Conservation (phyloP, 2,797 vertebrate species). For the Aulostomus chinensis region DNA sequence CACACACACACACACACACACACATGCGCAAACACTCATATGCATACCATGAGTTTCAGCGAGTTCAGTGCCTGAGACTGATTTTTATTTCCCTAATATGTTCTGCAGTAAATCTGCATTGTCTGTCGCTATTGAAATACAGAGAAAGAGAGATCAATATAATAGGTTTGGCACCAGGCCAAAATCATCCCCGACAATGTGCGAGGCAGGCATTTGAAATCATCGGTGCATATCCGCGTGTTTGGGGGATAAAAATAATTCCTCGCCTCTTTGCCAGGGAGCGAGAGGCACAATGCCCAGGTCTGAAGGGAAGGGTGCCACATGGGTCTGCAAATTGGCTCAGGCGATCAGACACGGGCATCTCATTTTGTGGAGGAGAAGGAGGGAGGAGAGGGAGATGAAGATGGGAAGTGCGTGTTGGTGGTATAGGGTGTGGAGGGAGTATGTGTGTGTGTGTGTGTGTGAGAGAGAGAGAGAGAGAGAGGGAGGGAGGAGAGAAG, state of each 20-base stretch:
- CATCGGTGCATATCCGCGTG: conserved; percentile 81
- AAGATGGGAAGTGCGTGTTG: conserved; percentile 55
- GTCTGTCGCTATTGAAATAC: conserved; percentile 82
- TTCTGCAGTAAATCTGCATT: conserved; percentile 83
- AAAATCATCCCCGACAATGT: conserved; percentile 82
- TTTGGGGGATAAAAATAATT: conserved; percentile 85
- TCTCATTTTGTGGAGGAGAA: conserved; percentile 81
- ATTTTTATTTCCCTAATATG: conserved; percentile 83
- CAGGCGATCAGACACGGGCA: conserved; percentile 82
- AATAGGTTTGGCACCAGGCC: conserved; percentile 83
- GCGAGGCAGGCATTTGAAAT: conserved; percentile 82
- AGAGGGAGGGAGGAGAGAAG: not conserved
- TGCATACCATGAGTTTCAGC: conserved; percentile 59
- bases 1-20: too few species aligned
- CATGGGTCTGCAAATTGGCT: conserved; percentile 85
- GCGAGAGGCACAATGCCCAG: conserved; percentile 81
- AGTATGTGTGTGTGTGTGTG: too few species aligned
- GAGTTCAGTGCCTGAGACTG: conserved; percentile 63
- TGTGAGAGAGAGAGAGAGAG: too few species aligned
- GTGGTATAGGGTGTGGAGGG: conserved; percentile 3
- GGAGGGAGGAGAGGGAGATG: conserved; percentile 45
- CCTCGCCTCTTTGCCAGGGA: conserved; percentile 81
- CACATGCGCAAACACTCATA: conserved; percentile 4
- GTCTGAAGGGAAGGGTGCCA: conserved; percentile 84
- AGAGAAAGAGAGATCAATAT: conserved; percentile 87